Conservation (phyloP, 1,140 invertebrate species). For the Nasonia longicornis region DNA sequence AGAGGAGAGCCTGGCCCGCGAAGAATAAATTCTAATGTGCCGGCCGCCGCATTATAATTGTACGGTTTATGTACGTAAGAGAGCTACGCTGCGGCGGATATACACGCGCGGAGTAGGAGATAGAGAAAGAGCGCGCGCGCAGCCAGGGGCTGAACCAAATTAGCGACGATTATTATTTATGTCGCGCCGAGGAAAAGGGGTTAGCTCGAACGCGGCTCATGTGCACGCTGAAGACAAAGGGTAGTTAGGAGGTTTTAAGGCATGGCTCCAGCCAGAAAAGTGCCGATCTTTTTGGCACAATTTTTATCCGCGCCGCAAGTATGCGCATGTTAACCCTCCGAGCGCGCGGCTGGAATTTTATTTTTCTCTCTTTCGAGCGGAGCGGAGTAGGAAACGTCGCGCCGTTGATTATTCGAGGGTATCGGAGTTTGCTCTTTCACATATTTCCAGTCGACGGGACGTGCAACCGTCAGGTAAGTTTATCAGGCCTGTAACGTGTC, state of each 20-base stretch:
- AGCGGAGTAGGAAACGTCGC: not conserved
- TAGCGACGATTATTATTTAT: conserved; percentile 71
- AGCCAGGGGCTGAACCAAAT: conserved; percentile 63
- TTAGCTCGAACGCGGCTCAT: conserved; percentile 55
- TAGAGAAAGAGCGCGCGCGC: not conserved
- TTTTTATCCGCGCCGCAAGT: not conserved
- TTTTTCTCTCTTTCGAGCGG: not conserved
- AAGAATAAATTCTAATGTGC: conserved; percentile 69
- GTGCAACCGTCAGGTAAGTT: conserved; percentile 56
- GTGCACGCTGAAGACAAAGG: conserved; percentile 63
- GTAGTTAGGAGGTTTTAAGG: conserved; percentile 57
- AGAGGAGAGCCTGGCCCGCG: conserved; percentile 43
- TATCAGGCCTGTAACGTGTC: conserved; percentile 52
- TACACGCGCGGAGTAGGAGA: not conserved
- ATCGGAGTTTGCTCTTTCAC: conserved; percentile 38
- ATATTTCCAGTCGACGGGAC: conserved; percentile 37
- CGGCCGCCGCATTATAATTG: conserved; percentile 66
- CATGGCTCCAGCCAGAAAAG: conserved; percentile 20
- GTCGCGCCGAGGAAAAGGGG: conserved; percentile 65
- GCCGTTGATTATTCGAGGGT: conserved; percentile 39
- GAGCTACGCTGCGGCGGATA: conserved; percentile 50
- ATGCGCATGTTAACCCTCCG: not conserved
- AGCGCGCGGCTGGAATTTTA: not conserved
- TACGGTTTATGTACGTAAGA: conserved; percentile 60
- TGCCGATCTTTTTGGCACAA: conserved; percentile 26